Conservation (phyloP, 2,888 invertebrate genomes). For the Napeogenes sylphis region DNA sequence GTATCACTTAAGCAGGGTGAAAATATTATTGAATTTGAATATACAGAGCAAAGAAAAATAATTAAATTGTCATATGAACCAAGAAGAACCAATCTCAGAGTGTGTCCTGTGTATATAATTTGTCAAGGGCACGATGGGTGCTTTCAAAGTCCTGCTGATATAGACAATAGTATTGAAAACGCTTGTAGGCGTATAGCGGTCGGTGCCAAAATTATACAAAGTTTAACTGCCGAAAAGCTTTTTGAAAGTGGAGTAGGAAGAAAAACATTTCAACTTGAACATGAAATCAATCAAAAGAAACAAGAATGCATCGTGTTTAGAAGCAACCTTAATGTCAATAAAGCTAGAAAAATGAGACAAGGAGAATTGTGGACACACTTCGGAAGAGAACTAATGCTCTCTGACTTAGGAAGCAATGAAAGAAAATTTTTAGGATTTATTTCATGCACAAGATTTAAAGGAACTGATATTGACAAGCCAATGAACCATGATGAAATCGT, state of each 20-base stretch:
- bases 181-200: conserved; percentile 87
- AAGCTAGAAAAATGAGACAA: conserved; percentile 85
- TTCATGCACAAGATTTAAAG: conserved; percentile 89
- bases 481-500: conserved; percentile 83
- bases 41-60: conserved; percentile 63
- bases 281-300: conserved; percentile 75
- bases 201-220: conserved; percentile 88
- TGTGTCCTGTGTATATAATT: conserved; percentile 89
- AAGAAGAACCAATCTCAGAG: conserved; percentile 77
- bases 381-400: conserved; percentile 89
- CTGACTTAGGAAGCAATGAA: conserved; percentile 79
- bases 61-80: conserved; percentile 78
- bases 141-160: conserved; percentile 82
- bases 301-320: conserved; percentile 85
- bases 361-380: conserved; percentile 90
- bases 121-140: conserved; percentile 87
- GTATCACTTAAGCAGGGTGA: conserved; percentile 80
- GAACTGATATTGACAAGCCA: conserved; percentile 78
- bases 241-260: conserved; percentile 86
- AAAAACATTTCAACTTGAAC: conserved; percentile 89
- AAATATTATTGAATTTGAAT: conserved; percentile 80
- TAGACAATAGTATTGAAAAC: conserved; percentile 82
- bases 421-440: conserved; percentile 94
- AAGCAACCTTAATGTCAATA: conserved; percentile 82
- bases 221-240: conserved; percentile 91